Evolutionary conservation across 1,140 invertebrate genomes (phyloP).

Genomic region (Uloborus diversus): DNA sequence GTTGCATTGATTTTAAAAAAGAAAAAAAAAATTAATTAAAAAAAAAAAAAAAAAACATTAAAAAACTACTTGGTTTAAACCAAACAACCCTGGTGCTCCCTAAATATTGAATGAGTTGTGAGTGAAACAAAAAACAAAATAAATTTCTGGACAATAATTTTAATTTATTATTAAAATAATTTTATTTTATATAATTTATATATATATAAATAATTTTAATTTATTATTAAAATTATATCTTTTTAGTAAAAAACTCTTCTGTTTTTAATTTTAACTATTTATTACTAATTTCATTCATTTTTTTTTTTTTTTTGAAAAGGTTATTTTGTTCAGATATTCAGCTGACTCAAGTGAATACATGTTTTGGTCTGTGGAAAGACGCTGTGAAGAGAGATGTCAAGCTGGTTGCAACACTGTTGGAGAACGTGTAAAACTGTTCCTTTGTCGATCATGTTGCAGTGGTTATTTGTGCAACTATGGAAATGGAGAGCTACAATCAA

Average conservation of each 20-base stretch:
- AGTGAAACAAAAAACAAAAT: no score
- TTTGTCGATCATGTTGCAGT: constrained; percentile 81
- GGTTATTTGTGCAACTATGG: constrained; percentile 81
- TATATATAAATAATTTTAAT: not conserved
- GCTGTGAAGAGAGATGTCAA: constrained; percentile 82
- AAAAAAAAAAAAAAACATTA: no score
- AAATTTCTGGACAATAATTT: no score
- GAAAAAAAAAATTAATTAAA: no score
- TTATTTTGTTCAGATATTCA: constrained; percentile 47
- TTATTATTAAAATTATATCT: not conserved
- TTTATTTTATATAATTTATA: not conserved
- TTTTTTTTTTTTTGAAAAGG: constrained; percentile 4
- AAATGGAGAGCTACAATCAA: constrained; percentile 63
- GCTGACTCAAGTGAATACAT: constrained; percentile 33
- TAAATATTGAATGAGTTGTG: no score
- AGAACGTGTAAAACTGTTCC: constrained; percentile 83
- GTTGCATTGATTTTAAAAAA: no score
- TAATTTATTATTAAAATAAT: no score
- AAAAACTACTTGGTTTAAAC: no score
- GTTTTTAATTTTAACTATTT: not conserved
- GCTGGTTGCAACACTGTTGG: constrained; percentile 79
- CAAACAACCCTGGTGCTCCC: no score
- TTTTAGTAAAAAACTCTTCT: not conserved
- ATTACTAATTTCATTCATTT: not conserved
- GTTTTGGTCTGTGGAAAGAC: constrained; percentile 82